These are phyloP conservation scores for Trichonephila clavata DNA, from an alignment of 1,140 invertebrate genomes.

Conservation along the genomic window DNA sequence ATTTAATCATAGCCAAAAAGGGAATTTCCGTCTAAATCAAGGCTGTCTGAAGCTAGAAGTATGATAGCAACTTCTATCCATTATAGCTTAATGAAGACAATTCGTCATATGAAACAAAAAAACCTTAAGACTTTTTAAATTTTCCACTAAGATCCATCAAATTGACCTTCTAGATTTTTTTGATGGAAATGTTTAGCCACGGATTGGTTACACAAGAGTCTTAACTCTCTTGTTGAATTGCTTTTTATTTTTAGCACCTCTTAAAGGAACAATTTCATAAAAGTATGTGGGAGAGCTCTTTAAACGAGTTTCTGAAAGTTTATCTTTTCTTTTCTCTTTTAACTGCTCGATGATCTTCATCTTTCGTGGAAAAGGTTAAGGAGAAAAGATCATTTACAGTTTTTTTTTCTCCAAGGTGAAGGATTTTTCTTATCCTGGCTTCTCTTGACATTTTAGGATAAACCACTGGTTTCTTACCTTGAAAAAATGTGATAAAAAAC, in stretches of 20 bases:
- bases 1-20: neutral
- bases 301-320: neutral
- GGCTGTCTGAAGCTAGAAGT: neutral
- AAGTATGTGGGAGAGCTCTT: neutral
- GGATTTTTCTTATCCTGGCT: neutral
- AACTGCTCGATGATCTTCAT: no score
- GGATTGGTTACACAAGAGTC: neutral
- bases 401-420: neutral
- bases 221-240: neutral
- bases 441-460: neutral
- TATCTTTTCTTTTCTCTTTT: neutral
- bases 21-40: neutral
- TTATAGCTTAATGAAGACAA: neutral
- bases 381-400: neutral
- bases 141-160: neutral
- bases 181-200: neutral
- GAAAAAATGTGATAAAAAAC: no score
- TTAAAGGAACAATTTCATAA: neutral
- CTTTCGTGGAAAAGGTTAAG: neutral
- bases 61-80: neutral
- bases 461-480: neutral
- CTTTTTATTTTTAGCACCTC: neutral
- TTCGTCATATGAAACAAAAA: neutral
- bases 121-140: neutral
- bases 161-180: neutral